Conservation (phyloP, 2,113 vertebrate species). For the Urocolius indicus region DNA sequence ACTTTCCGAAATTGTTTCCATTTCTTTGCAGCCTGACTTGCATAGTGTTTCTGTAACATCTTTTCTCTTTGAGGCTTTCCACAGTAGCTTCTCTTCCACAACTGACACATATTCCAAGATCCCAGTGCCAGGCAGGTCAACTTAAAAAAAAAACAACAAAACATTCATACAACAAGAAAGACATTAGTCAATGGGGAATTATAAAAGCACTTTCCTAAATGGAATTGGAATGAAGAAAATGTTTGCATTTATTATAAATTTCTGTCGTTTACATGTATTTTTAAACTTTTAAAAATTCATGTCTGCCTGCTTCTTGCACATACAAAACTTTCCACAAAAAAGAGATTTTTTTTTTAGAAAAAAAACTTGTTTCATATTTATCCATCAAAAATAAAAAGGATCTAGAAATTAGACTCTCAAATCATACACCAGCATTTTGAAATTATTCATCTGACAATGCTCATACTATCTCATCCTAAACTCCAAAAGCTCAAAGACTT, state of each 20-base stretch:
- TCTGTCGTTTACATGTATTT: neutral
- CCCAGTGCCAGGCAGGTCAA: neutral
- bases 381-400: neutral
- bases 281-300: neutral
- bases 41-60: neutral
- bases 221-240: neutral
- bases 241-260: neutral
- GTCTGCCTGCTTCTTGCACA: neutral
- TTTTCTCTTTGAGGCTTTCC: neutral
- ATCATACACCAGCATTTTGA: neutral
- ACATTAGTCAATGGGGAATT: neutral
- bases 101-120: neutral
- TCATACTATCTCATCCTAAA: neutral
- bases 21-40: neutral
- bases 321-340: neutral
- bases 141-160: neutral
- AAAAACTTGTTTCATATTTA: neutral
- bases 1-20: neutral
- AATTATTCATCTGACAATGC: neutral
- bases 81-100: neutral
- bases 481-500: neutral
- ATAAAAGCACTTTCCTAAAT: neutral
- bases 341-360: neutral
- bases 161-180: neutral
- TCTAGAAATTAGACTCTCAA: neutral